Evolutionary conservation across 2,888 invertebrate genomes (phyloP), one percentile per base, ranked within the genome.

Genomic region (Drosophila greeni): DNA sequence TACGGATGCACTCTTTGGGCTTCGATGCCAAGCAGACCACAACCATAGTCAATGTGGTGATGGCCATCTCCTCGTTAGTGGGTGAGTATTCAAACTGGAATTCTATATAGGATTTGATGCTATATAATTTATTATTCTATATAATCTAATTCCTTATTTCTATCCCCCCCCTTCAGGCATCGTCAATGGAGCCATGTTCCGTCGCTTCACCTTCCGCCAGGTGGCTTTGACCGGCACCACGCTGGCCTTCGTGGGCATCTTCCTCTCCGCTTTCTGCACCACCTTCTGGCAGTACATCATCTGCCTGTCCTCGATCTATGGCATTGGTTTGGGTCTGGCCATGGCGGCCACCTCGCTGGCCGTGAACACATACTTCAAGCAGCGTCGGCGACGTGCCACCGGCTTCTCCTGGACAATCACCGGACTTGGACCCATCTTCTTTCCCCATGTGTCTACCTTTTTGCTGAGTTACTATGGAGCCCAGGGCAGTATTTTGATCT

Each of bases 381-480:
- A 91, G 53, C 91, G 91, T 74, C 90, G 94, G 76, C 90, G 94
- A 77, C 89, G 93, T 37, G 94, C 94, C 5, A 93, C 94, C 0
- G 93, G 94, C 7, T 89, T 93, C 49, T 92, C 93, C 49, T 93
- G 94, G 93, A 93, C 93, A 0, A 91, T 92, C 2, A 94, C 94
- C 1, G 94, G 93, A 0, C 86, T 94, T 33, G 94, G 94, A 0
- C 94, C 94, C 0, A 93, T 94, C 31, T 75, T 94, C 51, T 93
- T 94, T 91, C 94, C 94, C 0, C 91, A 93, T 73, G 89, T 94
- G 24, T 92, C 94, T 42, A 94, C 92, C 9, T 87, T 89, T 11
- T 84, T 94, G 9, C 89, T 93, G 82, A 88, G 89, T 0, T 74
- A 86, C 16, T 94, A 92, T 72, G 94, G 92, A 0, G 92, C 92